Evolutionary conservation across 2,797 vertebrate genomes (phyloP), one percentile per base, ranked within the genome.

Genomic region (Microctenopoma lineatum): DNA sequence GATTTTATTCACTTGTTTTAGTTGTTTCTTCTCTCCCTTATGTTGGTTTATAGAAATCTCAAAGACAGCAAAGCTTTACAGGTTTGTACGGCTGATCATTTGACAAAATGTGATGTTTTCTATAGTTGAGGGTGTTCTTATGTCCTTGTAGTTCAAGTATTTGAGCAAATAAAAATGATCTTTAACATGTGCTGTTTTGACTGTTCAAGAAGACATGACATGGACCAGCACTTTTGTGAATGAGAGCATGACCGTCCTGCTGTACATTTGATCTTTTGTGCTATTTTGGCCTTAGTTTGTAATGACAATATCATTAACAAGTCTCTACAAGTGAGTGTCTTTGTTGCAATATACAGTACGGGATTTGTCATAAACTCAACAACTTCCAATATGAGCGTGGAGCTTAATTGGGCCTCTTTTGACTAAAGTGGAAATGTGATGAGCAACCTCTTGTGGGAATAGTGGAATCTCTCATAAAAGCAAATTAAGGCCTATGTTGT

Each of bases 71-170:
- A 91, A 92, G 93, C 93, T 93, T 93, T 93, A 92, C 93, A 91
- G 78, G 91, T 95, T 94, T 95, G 94, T 95, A 95, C 92, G 92
- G 92, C 92, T 93, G 91, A 90, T 85, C 83, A 91, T 92, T 94
- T 93, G 91, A 93, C 87, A 93, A 88, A 92, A 93, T 79, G 93
- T 92, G 93, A 93, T 93, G 92, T 95, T 95, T 95, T 95, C 91
- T 95, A 95, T 94, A 94, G 94, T 89, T 88, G 88, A 93, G 94
- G 90, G 92, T 94, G 93, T 94, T 94, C 89, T 92, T 91, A 90
- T 91, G 92, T 94, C 93, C 92, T 93, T 94, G 93, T 92, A 92
- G 93, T 94, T 94, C 87, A 92, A 92, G 91, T 92, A 92, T 94
- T 95, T 94, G 92, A 90, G 92, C 92, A 93, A 95, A 94, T 95